Evolutionary conservation across 2,113 vertebrate genomes (phyloP).

Genomic region (Laticauda laticaudata): DNA sequence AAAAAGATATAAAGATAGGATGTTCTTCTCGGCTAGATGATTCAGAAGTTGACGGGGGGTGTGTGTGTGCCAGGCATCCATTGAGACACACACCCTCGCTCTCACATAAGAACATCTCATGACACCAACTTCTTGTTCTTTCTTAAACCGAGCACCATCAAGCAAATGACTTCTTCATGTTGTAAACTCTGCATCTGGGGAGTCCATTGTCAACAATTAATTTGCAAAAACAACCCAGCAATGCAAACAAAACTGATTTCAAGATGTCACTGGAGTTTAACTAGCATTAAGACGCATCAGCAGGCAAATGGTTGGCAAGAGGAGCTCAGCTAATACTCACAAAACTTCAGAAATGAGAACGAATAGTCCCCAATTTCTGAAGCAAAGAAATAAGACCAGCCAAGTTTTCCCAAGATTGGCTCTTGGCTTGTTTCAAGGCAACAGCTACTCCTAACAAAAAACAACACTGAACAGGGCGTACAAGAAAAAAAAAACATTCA

Average conservation of each 20-base stretch:
- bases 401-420: conserved; percentile 40
- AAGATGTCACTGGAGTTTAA: no score
- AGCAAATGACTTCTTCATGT: no score
- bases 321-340: conserved; percentile 18
- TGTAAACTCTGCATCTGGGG: not conserved
- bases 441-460: conserved; percentile 49
- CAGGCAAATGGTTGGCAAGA: conserved; percentile 47
- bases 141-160: not conserved
- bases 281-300: conserved; percentile 33
- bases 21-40: not conserved
- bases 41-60: fast-evolving
- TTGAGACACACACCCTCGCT: not conserved
- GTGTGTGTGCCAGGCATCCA: no score
- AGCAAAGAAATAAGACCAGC: not conserved
- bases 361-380: not conserved
- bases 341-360: not conserved
- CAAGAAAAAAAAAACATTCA: conserved; percentile 54
- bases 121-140: not conserved
- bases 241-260: not conserved
- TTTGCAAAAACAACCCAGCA: not conserved
- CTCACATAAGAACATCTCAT: not conserved
- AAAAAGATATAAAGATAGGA: not conserved
- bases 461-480: conserved; percentile 59
- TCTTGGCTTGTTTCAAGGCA: conserved; percentile 53
- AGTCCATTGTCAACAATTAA: no score